Conservation (phyloP, 92 coral and sea anemone species). For the Umimayanthus chanpuru region DNA sequence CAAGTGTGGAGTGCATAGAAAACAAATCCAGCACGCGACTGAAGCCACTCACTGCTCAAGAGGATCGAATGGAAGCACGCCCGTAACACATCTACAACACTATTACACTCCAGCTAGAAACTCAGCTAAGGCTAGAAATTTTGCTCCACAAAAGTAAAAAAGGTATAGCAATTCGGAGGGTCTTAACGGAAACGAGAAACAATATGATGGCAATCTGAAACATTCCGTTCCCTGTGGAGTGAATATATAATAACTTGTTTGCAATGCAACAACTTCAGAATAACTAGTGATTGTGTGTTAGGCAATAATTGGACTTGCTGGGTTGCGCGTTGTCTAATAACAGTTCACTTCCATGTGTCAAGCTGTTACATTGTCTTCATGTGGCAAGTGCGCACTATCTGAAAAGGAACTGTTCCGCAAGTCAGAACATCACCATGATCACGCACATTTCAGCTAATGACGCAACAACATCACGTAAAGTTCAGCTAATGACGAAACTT, state of each 20-base stretch:
- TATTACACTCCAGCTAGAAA: neutral
- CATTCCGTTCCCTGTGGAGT: neutral
- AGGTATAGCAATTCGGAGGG: neutral
- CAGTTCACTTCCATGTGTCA: constrained; percentile 5
- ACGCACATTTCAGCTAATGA: neutral
- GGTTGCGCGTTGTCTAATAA: neutral
- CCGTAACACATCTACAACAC: neutral
- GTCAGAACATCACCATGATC: too few relatives aligned
- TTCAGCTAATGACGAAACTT: constrained; percentile 1
- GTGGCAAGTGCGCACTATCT: neutral
- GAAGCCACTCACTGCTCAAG: neutral
- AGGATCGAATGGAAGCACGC: neutral
- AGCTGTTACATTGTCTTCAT: neutral
- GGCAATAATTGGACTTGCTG: neutral
- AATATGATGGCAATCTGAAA: neutral
- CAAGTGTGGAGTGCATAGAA: neutral
- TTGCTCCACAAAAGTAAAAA: neutral
- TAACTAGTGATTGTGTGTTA: neutral
- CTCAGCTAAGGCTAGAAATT: neutral
- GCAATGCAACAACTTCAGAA: neutral
- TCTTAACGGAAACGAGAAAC: neutral
- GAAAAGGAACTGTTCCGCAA: too few relatives aligned
- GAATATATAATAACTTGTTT: neutral
- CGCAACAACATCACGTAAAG: constrained; percentile 14
- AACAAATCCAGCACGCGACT: neutral